Percentiles rank a stretch among this genome's conserved stretches.
Conservation (phyloP, 2,113 vertebrate species). For the Nothocercus julius region DNA sequence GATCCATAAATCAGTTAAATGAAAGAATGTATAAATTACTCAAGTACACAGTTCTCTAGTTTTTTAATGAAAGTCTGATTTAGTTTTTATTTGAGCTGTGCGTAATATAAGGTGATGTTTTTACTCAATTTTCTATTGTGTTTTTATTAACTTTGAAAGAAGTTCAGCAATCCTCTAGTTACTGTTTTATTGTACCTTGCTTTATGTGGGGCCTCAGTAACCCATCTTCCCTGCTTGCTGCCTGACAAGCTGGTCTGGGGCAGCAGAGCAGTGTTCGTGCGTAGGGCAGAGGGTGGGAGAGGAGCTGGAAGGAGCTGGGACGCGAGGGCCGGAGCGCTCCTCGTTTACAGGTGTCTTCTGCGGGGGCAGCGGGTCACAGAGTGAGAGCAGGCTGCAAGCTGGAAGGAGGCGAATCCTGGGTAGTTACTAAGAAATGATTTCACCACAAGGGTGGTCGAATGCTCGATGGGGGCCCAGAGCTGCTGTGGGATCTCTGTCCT, state of each 20-base stretch:
- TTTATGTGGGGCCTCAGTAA: neutral
- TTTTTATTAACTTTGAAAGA: neutral
- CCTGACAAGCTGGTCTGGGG: accelerated
- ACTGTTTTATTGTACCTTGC: accelerated
- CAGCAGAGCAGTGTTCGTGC: neutral
- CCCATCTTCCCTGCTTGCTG: neutral
- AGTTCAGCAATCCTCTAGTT: neutral
- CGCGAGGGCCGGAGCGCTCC: neutral
- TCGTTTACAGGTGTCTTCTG: too few species aligned
- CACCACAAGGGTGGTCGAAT: too few species aligned
- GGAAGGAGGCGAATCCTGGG: too few species aligned
- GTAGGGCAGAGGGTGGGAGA: accelerated
- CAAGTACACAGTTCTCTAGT: neutral
- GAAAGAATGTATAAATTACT: neutral
- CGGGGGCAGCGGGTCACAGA: too few species aligned
- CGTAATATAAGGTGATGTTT: neutral
- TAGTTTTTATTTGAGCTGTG: neutral
- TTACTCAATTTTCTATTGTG: accelerated
- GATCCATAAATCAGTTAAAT: neutral
- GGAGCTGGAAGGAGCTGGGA: too few species aligned
- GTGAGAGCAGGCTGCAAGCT: too few species aligned
- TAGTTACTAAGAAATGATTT: too few species aligned
- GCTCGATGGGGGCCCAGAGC: too few species aligned
- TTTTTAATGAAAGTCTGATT: neutral
- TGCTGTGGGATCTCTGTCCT: too few species aligned